phyloP scores from a whole-genome alignment of 1,140 invertebrate genomes.

The Ceratina japonica region DNA sequence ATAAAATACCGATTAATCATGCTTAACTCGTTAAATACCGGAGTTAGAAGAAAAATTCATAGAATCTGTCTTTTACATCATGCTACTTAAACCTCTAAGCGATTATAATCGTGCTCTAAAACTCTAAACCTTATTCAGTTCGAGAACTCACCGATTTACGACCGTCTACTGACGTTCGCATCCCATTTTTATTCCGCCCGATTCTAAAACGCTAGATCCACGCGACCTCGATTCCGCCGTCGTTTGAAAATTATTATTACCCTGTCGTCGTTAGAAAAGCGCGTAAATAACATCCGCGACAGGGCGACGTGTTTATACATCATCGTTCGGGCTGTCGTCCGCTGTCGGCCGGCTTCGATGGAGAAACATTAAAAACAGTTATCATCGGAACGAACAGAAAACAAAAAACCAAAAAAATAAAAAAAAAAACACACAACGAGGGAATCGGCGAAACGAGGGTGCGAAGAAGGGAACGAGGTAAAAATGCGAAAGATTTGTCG shows the following conservation, averaged over 20 bases:
- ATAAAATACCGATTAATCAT: no score
- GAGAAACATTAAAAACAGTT: slow-evolving; percentile 8
- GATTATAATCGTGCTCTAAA: not conserved
- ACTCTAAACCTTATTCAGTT: no score
- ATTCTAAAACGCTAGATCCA: not conserved
- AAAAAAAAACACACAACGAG: no score
- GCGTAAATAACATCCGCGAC: not conserved
- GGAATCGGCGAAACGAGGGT: not conserved
- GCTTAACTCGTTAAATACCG: no score
- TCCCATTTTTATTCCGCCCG: not conserved
- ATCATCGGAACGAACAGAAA: not conserved
- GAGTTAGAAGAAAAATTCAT: no score
- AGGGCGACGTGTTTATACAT: not conserved
- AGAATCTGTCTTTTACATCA: not conserved
- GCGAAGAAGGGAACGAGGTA: not conserved
- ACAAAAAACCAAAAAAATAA: not conserved
- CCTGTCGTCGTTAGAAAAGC: not conserved
- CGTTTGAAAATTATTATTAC: no score
- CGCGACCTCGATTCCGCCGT: no score
- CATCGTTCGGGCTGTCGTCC: not conserved
- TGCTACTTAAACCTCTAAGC: slow-evolving; percentile 14
- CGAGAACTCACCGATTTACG: no score
- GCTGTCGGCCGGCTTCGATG: not conserved
- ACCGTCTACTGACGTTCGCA: no score
- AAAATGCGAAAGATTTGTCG: slow-evolving; percentile 45